A percentile compares a stretch with the other conserved stretches of the same genome.
Conservation (phyloP, 2,888 invertebrate species). For the Netelia inedita region DNA sequence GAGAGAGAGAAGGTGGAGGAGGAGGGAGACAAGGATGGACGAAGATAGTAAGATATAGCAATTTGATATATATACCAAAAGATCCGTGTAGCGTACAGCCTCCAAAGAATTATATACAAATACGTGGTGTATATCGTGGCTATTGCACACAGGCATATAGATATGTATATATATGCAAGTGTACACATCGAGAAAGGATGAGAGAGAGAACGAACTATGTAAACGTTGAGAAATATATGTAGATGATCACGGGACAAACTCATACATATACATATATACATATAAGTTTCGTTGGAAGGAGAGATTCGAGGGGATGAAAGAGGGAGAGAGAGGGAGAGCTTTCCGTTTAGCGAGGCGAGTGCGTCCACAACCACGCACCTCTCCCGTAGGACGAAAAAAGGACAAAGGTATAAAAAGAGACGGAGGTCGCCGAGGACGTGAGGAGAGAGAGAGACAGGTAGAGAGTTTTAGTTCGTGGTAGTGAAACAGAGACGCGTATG, state of each 20-base stretch:
- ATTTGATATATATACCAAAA: background rate
- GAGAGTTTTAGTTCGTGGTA: conserved; percentile 38
- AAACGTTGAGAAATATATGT: conserved; percentile 44
- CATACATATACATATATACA: conserved; percentile 42
- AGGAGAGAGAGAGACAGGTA: conserved; percentile 42
- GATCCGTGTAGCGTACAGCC: conserved; percentile 1
- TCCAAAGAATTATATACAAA: conserved; percentile 29
- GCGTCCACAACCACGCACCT: conserved; percentile 45
- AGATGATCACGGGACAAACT: conserved; percentile 19
- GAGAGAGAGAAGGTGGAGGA: no score
- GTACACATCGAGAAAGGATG: background rate
- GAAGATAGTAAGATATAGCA: background rate
- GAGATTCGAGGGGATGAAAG: conserved; percentile 49
- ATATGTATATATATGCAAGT: conserved; percentile 21
- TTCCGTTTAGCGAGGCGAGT: conserved; percentile 66
- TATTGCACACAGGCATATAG: background rate
- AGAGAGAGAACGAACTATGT: background rate
- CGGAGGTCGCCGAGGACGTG: conserved; percentile 40
- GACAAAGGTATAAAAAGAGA: conserved; percentile 51
- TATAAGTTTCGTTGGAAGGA: conserved; percentile 16
- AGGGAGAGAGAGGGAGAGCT: conserved; percentile 62
- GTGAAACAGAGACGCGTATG: conserved; percentile 46
- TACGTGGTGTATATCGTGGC: conserved; percentile 3
- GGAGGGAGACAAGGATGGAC: background rate
- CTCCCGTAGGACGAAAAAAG: conserved; percentile 37